Base-by-base conservation (phyloP, 2,888 invertebrate genomes). In the Argyra leucocephala region DNA sequence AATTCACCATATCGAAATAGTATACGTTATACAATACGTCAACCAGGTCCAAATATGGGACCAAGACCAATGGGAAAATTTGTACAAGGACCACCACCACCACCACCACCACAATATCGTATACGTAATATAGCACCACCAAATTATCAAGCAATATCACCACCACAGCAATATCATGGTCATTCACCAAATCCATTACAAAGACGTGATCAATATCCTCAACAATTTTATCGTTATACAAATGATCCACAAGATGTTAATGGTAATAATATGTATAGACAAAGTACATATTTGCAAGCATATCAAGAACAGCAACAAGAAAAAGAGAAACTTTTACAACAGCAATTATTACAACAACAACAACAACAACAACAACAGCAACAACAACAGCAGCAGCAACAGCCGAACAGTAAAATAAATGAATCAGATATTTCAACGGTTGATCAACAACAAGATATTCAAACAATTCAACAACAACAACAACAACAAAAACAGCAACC, bases 1-100 rank as follows among this genome's bases (percentile, higher is more conserved):
- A 81, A 83, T 64, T 75, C 82, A 10, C 76, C 82, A 70, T 77
- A 81, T 69, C 76, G 82, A 70, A 31, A 75, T 70, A 68, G 75
- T 69, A 68, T 70, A 59, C 37, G 75, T 72, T 65, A 74, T 68
- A 72, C 82, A 0, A 82, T 82, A 59, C 67, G 36, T 18, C 64
- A 36, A 26, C 37, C 59, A 24, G 64, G 21, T 26, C 58, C 24
- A n/a, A 26, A 18, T n/a, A 22, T 37, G 37, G n/a, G 23, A 22
- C 5, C 21, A 26, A 23, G 59, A 24, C 59, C 59, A 23, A 24
- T 21, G 15, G 61, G 24, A 26, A 61, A 61, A 21, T 61, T 24
- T 31, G 61, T 61, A 10, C 61, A 61, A 24, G n/a, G 21, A 80
- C 61, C 80, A 24, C 65, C 62, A 22, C n/a, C n/a, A n/a, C n/a